Evolutionary conservation across 2,113 vertebrate species (phyloP).

Genomic region (Phasianus colchicus): DNA sequence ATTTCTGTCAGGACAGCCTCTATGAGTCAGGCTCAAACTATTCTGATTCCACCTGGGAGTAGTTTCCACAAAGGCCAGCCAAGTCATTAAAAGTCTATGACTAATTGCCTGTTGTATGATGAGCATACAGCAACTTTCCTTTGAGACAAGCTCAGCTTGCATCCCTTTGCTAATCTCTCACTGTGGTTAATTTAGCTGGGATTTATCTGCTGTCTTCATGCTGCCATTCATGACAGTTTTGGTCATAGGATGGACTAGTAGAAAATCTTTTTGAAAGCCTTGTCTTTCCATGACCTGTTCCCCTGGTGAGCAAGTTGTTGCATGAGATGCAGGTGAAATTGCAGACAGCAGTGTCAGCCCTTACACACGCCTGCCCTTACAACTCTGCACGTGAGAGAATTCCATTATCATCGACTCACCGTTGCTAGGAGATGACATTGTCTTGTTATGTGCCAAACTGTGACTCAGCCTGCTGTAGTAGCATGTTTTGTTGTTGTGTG

Average conservation of each 20-base stretch:
- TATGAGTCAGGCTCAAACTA: not conserved
- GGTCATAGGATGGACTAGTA: not conserved
- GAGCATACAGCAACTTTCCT: not conserved
- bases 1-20: not conserved
- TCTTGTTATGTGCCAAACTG: not conserved
- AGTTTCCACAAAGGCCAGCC: slow-evolving; percentile 36
- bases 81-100: slow-evolving; percentile 41
- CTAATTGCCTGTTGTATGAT: slow-evolving; percentile 33
- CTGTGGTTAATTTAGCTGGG: not conserved
- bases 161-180: not conserved
- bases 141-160: not conserved
- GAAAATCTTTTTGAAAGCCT: not conserved
- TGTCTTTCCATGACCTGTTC: not conserved
- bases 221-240: not conserved
- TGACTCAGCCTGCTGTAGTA: slow-evolving; percentile 47
- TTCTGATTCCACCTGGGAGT: slow-evolving; percentile 36
- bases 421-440: slow-evolving; percentile 1
- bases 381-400: not conserved
- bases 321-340: not conserved
- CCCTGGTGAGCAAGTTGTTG: not conserved
- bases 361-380: not conserved
- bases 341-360: not conserved
- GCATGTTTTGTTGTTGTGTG: not conserved
- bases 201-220: not conserved
- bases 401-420: not conserved